A percentile compares a stretch with the other conserved stretches of the same genome.
phyloP scores from a whole-genome alignment of 2,888 invertebrate genomes.

The Tiphia femorata region DNA sequence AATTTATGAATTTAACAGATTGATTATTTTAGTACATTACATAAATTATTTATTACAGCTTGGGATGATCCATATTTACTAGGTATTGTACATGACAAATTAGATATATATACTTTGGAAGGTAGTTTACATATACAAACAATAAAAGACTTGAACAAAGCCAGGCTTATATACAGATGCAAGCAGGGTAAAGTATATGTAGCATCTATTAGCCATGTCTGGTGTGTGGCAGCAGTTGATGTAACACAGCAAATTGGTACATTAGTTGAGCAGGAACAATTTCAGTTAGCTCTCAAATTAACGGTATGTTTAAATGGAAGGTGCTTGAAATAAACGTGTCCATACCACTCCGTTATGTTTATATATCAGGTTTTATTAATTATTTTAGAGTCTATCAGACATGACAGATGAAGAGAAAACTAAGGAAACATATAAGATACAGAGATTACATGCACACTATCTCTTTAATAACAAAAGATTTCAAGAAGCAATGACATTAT shows the following conservation, averaged over 20 bases:
- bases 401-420: conserved; percentile 85
- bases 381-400: conserved; percentile 82
- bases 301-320: conserved; percentile 75
- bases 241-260: conserved; percentile 86
- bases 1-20: background rate
- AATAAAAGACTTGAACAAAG: conserved; percentile 81
- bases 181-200: conserved; percentile 86
- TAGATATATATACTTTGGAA: conserved; percentile 90
- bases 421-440: conserved; percentile 87
- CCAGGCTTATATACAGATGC: conserved; percentile 80
- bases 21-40: conserved; percentile 2
- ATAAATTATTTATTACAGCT: conserved; percentile 71
- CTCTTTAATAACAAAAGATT: conserved; percentile 91
- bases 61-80: conserved; percentile 96
- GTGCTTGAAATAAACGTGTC: background rate
- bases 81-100: conserved; percentile 84
- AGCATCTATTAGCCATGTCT: conserved; percentile 89
- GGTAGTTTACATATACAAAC: conserved; percentile 86
- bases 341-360: background rate
- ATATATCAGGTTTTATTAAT: conserved; percentile 3
- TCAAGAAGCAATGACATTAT: conserved; percentile 91
- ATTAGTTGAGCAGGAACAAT: conserved; percentile 90
- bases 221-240: conserved; percentile 87
- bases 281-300: conserved; percentile 91
- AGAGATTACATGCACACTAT: conserved; percentile 90